Percentiles rank a stretch among this genome's conserved stretches.
phyloP scores from a whole-genome alignment of 2,113 vertebrate species.

The Mesitornis unicolor region DNA sequence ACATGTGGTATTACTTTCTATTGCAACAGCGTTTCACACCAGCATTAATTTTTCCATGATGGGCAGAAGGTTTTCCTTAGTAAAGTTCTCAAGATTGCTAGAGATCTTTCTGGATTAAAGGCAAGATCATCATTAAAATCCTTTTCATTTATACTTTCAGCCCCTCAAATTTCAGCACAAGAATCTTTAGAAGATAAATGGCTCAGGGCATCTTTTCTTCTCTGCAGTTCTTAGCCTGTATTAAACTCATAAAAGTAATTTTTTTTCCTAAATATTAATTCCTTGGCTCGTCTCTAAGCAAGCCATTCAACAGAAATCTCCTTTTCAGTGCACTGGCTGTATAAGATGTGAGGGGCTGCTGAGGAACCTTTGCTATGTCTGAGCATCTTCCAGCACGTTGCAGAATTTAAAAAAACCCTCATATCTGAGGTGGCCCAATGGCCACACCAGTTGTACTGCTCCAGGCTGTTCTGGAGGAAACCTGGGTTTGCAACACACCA shows the following conservation, averaged over 20 bases:
- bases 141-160: slow-evolving; percentile 31
- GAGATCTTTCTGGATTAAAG: slow-evolving; percentile 30
- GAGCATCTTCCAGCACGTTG: background rate
- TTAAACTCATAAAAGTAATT: background rate
- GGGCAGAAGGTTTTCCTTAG: background rate
- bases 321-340: background rate
- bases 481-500: background rate
- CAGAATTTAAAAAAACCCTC: background rate
- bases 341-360: background rate
- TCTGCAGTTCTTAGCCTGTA: background rate
- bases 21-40: background rate
- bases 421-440: background rate
- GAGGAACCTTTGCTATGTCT: background rate
- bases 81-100: background rate
- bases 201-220: slow-evolving; percentile 17
- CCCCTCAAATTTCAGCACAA: slow-evolving; percentile 42
- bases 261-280: background rate
- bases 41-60: background rate
- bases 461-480: background rate
- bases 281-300: background rate
- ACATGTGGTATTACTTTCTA: background rate
- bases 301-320: background rate
- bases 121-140: slow-evolving; percentile 31
- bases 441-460: background rate
- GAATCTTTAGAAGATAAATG: slow-evolving; percentile 30